These are phyloP conservation scores for Cantharis nigra DNA, from an alignment of 2,888 invertebrate species.

Conservation along the genomic window DNA sequence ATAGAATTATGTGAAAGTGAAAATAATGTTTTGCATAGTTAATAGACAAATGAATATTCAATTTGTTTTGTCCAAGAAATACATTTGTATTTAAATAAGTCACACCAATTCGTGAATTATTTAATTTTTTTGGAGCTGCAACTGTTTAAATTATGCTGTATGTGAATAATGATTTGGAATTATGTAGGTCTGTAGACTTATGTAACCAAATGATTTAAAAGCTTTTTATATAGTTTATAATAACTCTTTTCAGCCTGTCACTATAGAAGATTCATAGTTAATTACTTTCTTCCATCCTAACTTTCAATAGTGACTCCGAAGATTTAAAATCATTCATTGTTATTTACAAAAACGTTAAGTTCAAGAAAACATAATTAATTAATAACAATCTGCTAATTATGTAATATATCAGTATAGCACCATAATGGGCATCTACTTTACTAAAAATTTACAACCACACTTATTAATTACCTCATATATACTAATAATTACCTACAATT, in stretches of 20 bases:
- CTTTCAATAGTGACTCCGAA: neutral
- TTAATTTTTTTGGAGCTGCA: neutral
- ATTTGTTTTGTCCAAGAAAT: neutral
- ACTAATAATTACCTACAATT: neutral
- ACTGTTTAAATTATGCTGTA: neutral
- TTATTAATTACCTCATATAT: neutral
- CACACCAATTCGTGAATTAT: neutral
- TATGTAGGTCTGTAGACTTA: neutral
- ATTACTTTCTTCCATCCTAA: neutral
- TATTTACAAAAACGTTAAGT: neutral
- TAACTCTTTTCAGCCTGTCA: neutral
- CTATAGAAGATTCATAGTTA: neutral
- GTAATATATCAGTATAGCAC: neutral
- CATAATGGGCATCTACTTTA: neutral
- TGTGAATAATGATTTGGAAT: neutral
- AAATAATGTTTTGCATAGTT: neutral
- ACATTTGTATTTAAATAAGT: neutral
- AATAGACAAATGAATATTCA: neutral
- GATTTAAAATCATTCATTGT: neutral
- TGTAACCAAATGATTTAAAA: neutral
- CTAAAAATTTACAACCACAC: neutral
- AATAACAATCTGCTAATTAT: neutral
- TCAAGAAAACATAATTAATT: neutral
- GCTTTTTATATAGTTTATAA: neutral
- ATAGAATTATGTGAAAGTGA: neutral